Conservation (phyloP, 2,888 invertebrate genomes). For the Melinaea marsaeus region DNA sequence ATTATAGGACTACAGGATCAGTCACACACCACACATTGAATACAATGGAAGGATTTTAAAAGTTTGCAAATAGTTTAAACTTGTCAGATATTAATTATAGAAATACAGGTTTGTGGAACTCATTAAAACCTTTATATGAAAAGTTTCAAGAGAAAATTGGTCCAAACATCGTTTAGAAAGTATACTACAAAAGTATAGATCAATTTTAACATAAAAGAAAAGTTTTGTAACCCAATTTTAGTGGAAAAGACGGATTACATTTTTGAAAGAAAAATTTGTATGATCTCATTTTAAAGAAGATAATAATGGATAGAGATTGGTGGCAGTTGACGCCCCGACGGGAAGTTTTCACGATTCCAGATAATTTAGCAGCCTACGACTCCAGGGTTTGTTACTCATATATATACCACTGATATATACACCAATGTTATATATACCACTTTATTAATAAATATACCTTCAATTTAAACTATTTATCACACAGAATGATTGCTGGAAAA, state of each 20-base stretch:
- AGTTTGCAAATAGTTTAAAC: neutral
- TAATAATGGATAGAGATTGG: constrained; percentile 66
- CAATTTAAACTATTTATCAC: neutral
- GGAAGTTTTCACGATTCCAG: constrained; percentile 67
- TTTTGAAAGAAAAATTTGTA: constrained; percentile 15
- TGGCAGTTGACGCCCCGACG: constrained; percentile 73
- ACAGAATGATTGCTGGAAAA: no score
- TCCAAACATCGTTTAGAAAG: no score
- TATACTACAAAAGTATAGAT: no score
- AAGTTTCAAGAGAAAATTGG: no score
- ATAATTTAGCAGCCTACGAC: constrained; percentile 77
- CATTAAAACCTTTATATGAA: no score
- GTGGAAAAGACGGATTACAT: neutral
- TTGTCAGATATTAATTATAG: no score
- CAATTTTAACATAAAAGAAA: no score
- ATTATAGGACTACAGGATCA: no score
- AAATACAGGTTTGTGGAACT: no score
- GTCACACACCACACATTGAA: no score
- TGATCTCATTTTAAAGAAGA: constrained; percentile 11
- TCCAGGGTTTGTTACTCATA: constrained; percentile 72
- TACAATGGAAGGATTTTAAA: constrained; percentile 5
- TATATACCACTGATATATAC: neutral
- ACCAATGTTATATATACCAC: neutral
- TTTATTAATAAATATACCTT: neutral
- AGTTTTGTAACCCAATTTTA: no score